Evolutionary conservation across 2,888 invertebrate genomes (phyloP).

Genomic region (Creontiades dilutus): DNA sequence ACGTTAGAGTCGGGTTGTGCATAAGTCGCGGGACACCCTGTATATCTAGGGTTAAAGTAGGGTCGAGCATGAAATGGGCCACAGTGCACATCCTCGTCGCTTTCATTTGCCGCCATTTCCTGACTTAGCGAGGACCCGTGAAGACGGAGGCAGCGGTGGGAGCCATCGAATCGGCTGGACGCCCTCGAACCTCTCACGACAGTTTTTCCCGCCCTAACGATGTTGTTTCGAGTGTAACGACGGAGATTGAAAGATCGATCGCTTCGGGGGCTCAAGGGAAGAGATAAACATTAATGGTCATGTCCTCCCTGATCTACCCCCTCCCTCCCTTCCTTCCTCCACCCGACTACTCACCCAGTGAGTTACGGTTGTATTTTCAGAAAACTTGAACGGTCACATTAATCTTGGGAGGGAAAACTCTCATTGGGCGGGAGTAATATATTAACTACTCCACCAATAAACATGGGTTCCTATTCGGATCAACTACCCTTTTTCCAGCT

Average conservation of each 20-base stretch:
- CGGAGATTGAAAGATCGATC: conserved; percentile 61
- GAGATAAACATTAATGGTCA: conserved; percentile 51
- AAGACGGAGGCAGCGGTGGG: neutral
- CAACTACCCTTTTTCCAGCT: neutral
- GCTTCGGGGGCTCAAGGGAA: neutral
- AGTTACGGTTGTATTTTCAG: conserved; percentile 56
- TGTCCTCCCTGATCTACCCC: neutral
- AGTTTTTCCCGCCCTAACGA: conserved; percentile 55
- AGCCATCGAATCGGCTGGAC: neutral
- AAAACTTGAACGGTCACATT: conserved; percentile 40
- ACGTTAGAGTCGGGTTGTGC: too few relatives aligned
- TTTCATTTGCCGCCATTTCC: too few relatives aligned
- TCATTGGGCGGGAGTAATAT: conserved; percentile 14
- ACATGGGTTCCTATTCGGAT: conserved; percentile 15
- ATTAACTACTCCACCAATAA: conserved; percentile 8
- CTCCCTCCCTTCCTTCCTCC: neutral
- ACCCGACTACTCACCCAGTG: neutral
- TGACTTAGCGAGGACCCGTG: neutral
- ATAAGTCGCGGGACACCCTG: too few relatives aligned
- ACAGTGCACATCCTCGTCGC: too few relatives aligned
- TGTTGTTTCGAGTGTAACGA: conserved; percentile 61
- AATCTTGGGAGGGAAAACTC: conserved; percentile 21
- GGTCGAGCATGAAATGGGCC: too few relatives aligned
- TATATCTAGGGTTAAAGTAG: too few relatives aligned
- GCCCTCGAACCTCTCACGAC: neutral